A percentile compares a stretch with the other conserved stretches of the same genome.
Evolutionary conservation across 2,797 vertebrate genomes (phyloP).

Genomic region (Cuniculus paca): DNA sequence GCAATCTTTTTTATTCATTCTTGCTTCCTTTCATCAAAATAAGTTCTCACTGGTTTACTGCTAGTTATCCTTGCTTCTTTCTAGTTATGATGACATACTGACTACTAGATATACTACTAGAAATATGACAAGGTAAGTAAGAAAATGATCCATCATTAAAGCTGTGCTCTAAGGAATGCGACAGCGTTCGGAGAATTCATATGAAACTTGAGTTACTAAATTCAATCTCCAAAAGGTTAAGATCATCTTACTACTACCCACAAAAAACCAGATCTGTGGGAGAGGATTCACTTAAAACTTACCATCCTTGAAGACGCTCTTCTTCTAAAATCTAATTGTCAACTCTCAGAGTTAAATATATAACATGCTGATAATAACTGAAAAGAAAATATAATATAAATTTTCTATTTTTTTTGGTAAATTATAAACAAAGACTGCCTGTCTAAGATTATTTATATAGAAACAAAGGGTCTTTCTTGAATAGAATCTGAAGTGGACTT

Average conservation of each 20-base stretch:
- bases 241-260: constrained; percentile 24
- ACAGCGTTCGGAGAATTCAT: background rate
- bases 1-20: background rate
- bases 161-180: background rate
- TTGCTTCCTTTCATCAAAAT: constrained; percentile 16
- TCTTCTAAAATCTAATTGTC: background rate
- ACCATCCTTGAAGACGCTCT: background rate
- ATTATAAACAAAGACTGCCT: background rate
- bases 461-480: constrained; percentile 1
- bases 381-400: background rate
- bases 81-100: background rate
- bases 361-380: background rate
- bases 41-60: background rate
- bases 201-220: constrained; percentile 6
- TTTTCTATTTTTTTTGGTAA: background rate
- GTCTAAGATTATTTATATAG: background rate
- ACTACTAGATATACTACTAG: background rate
- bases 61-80: constrained; percentile 4
- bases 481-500: constrained; percentile 49
- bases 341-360: background rate
- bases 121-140: background rate
- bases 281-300: constrained; percentile 38
- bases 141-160: background rate
- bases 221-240: constrained; percentile 8
- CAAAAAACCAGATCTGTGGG: background rate